Conservation (phyloP, 23 tunicate genomes). For the Ascidia mentula region DNA sequence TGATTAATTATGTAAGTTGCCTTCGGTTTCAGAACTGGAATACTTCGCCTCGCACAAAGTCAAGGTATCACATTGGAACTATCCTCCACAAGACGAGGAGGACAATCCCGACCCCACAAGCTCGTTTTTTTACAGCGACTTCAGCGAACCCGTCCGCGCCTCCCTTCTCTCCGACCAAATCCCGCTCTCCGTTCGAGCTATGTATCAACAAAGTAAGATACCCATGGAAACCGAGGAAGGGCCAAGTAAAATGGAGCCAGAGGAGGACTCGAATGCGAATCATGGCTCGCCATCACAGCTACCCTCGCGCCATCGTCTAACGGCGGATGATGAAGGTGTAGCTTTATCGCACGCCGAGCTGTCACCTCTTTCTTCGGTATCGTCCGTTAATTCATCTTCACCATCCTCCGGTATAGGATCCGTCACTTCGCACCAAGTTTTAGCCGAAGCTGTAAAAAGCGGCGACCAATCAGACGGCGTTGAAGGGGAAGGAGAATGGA, state of each 20-base stretch:
- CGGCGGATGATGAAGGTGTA: conserved; percentile 47
- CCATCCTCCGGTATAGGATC: conserved; percentile 61
- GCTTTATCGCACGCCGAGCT: conserved; percentile 18
- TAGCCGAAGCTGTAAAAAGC: not conserved
- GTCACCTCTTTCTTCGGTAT: conserved; percentile 40
- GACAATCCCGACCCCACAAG: not conserved
- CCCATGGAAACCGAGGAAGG: not conserved
- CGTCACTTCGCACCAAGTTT: conserved; percentile 11
- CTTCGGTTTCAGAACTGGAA: conserved; percentile 69
- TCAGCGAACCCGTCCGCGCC: conserved; percentile 58
- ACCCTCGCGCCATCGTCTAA: not conserved
- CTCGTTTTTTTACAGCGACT: conserved; percentile 55
- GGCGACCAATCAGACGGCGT: not conserved
- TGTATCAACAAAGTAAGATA: conserved; percentile 28
- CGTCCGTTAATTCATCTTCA: conserved; percentile 43
- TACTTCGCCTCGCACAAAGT: conserved; percentile 84
- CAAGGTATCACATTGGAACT: conserved; percentile 68
- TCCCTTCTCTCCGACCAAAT: conserved; percentile 49
- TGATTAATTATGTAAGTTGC: no score
- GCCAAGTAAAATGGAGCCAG: not conserved
- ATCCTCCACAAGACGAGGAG: conserved; percentile 40
- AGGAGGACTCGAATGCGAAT: not conserved
- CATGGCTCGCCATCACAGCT: not conserved
- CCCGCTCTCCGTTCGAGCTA: conserved; percentile 36
- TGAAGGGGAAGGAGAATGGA: conserved; percentile 49